Base-by-base conservation (phyloP, 1,140 invertebrate genomes). In the Cydia splendana region DNA sequence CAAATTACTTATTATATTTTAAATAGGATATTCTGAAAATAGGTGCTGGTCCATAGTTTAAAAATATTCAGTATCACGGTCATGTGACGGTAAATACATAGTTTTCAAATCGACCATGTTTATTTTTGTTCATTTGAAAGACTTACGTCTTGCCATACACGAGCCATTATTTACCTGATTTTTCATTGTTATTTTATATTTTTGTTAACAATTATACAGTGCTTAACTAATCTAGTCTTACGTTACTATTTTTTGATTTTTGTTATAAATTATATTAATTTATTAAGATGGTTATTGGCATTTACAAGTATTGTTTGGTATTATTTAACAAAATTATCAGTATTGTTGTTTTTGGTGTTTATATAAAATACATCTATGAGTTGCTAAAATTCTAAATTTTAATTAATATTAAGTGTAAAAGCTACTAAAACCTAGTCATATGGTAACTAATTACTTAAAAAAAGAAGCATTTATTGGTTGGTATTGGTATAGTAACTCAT, bases 181-280 rank as follows among this genome's bases (percentile, higher is more conserved):
- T 77, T 65, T 65, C 38, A 30, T 74, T 77, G 62, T 77, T 79
- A 48, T 75, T 75, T 65, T 77, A 20, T 75, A 75, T 42, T 45
- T 75, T 75, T 75, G 65, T 79, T 79, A 79, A 79, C 76, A 73
- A 24, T 34, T 65, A 20, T 65, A 18, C 4, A 77, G 69, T 13
- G 69, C 76, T 77, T 79, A 3, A 80, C 77, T 80, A 80, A 80
- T 78, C 79, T 80, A 80, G 79, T 80, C 79, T 45, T 42, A 78
- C 30, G 38, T n/a, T 38, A 53, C n/a, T 53, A 53, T 57, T 77
- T 77, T 80, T 79, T 80, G 28, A 15, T 2, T 48, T 48, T 76
- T 79, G 57, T 77, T 71, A n/a, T 76, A 73, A 62, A 34, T 30
- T 71, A 65, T 76, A 71, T 57, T 51, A 74, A 74, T 48, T 74